Evolutionary conservation across 2,888 invertebrate genomes (phyloP).

Genomic region (Sphaerophoria taeniata): DNA sequence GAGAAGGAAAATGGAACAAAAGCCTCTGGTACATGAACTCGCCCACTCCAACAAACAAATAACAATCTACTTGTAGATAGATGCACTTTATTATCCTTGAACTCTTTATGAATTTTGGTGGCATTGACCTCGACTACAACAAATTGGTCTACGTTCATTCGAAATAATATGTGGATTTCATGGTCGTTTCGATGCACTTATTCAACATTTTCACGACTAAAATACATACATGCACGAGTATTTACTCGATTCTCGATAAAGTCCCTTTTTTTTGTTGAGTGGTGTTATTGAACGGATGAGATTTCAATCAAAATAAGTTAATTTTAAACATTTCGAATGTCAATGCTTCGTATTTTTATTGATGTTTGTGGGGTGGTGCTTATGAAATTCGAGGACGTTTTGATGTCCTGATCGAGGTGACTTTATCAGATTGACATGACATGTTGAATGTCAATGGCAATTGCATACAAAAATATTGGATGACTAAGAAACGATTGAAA

Average conservation of each 20-base stretch:
- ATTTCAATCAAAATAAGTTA: conserved; percentile 9
- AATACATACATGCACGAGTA: not conserved
- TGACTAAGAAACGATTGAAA: not conserved
- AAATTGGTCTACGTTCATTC: not conserved
- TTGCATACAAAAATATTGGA: not conserved
- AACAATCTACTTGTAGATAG: not conserved
- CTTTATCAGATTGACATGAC: conserved; percentile 15
- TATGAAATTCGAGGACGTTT: not conserved
- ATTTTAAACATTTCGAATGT: conserved; percentile 21
- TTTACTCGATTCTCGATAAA: not conserved
- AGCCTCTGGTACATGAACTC: not conserved
- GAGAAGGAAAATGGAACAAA: not conserved
- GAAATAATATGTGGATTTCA: not conserved
- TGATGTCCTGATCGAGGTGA: conserved; percentile 15
- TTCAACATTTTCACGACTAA: not conserved
- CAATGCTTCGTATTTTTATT: conserved; percentile 11
- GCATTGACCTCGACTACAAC: conserved; percentile 4
- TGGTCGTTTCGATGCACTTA: not conserved
- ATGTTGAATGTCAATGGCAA: conserved; percentile 34
- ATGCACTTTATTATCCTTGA: conserved; percentile 8
- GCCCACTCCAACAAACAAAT: not conserved
- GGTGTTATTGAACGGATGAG: not conserved
- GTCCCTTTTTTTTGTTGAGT: not conserved
- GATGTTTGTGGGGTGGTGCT: not conserved
- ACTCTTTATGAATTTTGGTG: not conserved